Conservation (phyloP, 2,113 vertebrate genomes). For the Camelus bactrianus region DNA sequence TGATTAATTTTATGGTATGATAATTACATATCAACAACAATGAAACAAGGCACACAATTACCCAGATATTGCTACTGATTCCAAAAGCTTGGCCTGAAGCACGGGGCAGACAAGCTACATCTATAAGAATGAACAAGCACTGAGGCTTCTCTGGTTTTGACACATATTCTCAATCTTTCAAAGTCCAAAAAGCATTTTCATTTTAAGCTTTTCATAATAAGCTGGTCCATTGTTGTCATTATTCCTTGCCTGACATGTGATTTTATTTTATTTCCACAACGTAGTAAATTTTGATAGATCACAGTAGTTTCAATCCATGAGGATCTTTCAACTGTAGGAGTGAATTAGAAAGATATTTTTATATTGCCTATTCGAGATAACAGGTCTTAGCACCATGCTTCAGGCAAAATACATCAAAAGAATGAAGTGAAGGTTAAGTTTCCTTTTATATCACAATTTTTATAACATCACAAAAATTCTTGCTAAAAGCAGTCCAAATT, state of each 20-base stretch:
- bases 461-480: conserved; percentile 81
- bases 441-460: conserved; percentile 82
- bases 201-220: conserved; percentile 71
- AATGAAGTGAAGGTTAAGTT: conserved; percentile 81
- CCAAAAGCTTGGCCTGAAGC: background rate
- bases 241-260: conserved; percentile 71
- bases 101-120: background rate
- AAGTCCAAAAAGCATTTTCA: conserved; percentile 54
- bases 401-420: conserved; percentile 70
- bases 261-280: conserved; percentile 80
- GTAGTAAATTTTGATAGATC: conserved; percentile 76
- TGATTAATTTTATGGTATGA: background rate
- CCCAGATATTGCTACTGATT: background rate
- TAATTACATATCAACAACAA: background rate
- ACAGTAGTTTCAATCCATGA: conserved; percentile 74
- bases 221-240: conserved; percentile 7
- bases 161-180: conserved; percentile 12
- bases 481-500: conserved; percentile 78
- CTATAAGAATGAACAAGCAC: conserved; percentile 5
- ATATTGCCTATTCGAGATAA: conserved; percentile 79
- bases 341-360: conserved; percentile 78
- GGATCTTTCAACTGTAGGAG: conserved; percentile 72
- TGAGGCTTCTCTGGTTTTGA: conserved; percentile 18
- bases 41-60: background rate
- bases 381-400: conserved; percentile 62